A percentile compares a stretch with the other conserved stretches of the same genome.
phyloP scores from a whole-genome alignment of 2,888 invertebrate species.

The Leucoma salicis region DNA sequence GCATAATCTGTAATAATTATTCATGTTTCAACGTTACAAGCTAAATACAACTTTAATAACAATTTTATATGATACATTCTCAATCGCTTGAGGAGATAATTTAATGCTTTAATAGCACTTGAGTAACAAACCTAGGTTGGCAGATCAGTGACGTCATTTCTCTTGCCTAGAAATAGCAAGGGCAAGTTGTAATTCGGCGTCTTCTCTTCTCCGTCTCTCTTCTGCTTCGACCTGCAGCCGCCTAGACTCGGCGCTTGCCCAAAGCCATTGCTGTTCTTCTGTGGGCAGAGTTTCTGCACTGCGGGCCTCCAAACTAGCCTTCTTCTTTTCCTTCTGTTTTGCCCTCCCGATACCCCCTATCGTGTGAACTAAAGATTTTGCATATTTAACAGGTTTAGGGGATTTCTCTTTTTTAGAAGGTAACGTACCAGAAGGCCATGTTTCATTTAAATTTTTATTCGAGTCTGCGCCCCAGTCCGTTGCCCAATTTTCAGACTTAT shows the following conservation, averaged over 20 bases:
- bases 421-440: constrained; percentile 68
- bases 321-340: constrained; percentile 64
- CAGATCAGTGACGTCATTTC: constrained; percentile 45
- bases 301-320: constrained; percentile 37
- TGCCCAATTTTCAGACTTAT: constrained; percentile 57
- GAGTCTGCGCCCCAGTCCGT: constrained; percentile 54
- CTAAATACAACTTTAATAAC: too few relatives aligned
- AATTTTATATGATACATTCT: constrained; percentile 24
- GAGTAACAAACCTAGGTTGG: neutral
- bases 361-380: constrained; percentile 70
- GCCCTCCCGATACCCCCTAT: constrained; percentile 72
- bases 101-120: too few relatives aligned
- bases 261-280: constrained; percentile 87
- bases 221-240: constrained; percentile 84
- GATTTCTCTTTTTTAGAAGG: constrained; percentile 74
- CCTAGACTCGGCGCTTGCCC: constrained; percentile 87
- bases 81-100: constrained; percentile 6
- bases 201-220: constrained; percentile 83
- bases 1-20: too few relatives aligned
- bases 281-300: constrained; percentile 59
- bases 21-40: too few relatives aligned
- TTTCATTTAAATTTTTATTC: constrained; percentile 68
- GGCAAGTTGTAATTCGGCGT: constrained; percentile 88
- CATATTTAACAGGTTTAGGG: constrained; percentile 73
- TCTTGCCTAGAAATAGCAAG: constrained; percentile 84